phyloP scores from a whole-genome alignment of 2,888 invertebrate species.

The Lochmaea capreae region DNA sequence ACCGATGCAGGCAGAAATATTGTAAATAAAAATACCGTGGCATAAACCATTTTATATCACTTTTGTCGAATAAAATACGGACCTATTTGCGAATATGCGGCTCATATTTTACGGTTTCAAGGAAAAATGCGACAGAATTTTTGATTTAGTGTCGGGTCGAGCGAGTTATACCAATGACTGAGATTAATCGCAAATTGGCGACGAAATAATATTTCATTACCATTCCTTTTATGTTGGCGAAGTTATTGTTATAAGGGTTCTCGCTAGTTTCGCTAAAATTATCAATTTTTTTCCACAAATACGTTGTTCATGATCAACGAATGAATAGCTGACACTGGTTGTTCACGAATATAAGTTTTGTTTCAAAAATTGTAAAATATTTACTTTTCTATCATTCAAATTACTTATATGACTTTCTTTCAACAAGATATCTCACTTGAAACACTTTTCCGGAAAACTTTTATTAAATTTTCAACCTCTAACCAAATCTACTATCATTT shows the following conservation, averaged over 20 bases:
- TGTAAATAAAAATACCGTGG: slow-evolving; percentile 46
- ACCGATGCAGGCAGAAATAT: slow-evolving; percentile 36
- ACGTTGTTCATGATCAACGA: no score
- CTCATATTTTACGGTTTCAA: slow-evolving; percentile 55
- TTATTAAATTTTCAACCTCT: no score
- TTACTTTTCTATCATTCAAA: no score
- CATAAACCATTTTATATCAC: slow-evolving; percentile 46
- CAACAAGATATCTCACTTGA: no score
- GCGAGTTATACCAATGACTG: slow-evolving; percentile 48
- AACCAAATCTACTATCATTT: no score
- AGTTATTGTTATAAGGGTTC: neutral
- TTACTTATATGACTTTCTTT: no score
- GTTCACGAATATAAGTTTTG: no score
- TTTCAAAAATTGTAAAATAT: no score
- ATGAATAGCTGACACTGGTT: no score
- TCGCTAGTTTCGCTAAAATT: neutral
- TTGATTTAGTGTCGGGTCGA: slow-evolving; percentile 55
- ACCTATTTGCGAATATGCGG: slow-evolving; percentile 57
- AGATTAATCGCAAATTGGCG: slow-evolving; percentile 58
- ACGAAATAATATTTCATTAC: neutral
- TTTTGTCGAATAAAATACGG: slow-evolving; percentile 53
- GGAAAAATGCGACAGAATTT: slow-evolving; percentile 56
- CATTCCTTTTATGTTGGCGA: neutral
- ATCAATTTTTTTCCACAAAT: no score
- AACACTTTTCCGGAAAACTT: no score